These are phyloP conservation scores for Moxostoma hubbsi DNA, from an alignment of 2,797 vertebrate genomes.

Conservation along the genomic window DNA sequence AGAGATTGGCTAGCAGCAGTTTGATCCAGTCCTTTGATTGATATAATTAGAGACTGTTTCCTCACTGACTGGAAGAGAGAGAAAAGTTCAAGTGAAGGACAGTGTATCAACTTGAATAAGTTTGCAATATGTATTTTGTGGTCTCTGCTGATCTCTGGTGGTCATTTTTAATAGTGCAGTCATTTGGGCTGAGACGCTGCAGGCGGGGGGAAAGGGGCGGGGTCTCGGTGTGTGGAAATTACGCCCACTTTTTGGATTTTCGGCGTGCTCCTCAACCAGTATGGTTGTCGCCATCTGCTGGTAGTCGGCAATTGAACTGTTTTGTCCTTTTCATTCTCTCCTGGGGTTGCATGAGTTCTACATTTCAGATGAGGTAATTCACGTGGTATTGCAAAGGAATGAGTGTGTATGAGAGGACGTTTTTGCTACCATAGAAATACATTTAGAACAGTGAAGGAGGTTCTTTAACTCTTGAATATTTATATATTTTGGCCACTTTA, in stretches of 20 bases:
- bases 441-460: too few species aligned
- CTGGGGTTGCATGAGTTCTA: too few species aligned
- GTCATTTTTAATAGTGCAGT: background rate
- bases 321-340: background rate
- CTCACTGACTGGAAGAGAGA: background rate
- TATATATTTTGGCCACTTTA: too few species aligned
- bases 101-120: background rate
- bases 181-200: background rate
- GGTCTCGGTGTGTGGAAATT: too few species aligned
- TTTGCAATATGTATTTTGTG: background rate
- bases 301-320: background rate
- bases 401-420: too few species aligned
- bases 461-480: too few species aligned
- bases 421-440: too few species aligned
- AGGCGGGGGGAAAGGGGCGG: too few species aligned
- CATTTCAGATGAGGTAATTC: too few species aligned
- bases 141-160: background rate
- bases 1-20: background rate
- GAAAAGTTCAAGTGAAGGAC: constrained; percentile 15
- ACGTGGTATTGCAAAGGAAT: too few species aligned
- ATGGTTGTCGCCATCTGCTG: constrained; percentile 22
- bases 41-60: background rate
- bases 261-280: background rate
- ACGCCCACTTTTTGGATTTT: background rate
- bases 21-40: background rate